Evolutionary conservation across 2,113 vertebrate genomes (phyloP).

Genomic region (Apodemus speciosus): DNA sequence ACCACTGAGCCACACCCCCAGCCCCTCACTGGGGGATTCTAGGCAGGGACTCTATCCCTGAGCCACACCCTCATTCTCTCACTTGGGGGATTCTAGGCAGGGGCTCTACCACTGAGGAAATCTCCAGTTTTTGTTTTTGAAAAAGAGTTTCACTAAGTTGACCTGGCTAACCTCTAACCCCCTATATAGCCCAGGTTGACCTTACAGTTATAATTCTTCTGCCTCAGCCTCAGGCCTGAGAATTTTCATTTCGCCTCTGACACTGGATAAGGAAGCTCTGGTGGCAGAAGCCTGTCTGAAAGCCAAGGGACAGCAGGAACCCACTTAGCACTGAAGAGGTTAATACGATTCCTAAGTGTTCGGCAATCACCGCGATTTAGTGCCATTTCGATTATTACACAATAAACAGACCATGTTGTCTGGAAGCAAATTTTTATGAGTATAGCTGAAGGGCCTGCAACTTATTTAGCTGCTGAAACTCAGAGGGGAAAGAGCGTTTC

Average conservation of each 20-base stretch:
- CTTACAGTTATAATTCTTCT: background rate
- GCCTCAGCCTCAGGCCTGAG: background rate
- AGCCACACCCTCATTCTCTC: background rate
- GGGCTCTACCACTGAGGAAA: background rate
- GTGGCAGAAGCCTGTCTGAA: slow-evolving; percentile 73
- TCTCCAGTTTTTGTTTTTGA: background rate
- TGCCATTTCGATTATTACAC: slow-evolving; percentile 93
- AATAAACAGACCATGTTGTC: slow-evolving; percentile 93
- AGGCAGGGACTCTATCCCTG: background rate
- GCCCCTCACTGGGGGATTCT: background rate
- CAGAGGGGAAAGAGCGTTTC: slow-evolving; percentile 85
- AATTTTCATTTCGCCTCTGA: slow-evolving; percentile 58
- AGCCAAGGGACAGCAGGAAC: slow-evolving; percentile 77
- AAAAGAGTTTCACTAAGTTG: background rate
- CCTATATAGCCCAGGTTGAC: background rate
- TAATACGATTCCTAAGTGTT: slow-evolving; percentile 90
- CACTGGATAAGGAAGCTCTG: slow-evolving; percentile 64
- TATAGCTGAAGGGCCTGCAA: slow-evolving; percentile 90
- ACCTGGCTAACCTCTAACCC: background rate
- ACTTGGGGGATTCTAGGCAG: background rate
- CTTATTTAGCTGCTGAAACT: slow-evolving; percentile 89
- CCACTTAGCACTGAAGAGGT: slow-evolving; percentile 87
- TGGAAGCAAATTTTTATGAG: slow-evolving; percentile 92
- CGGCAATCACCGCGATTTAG: slow-evolving; percentile 90
- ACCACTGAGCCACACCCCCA: background rate